Conservation (phyloP, 2,888 invertebrate genomes). For the Nysson spinosus region DNA sequence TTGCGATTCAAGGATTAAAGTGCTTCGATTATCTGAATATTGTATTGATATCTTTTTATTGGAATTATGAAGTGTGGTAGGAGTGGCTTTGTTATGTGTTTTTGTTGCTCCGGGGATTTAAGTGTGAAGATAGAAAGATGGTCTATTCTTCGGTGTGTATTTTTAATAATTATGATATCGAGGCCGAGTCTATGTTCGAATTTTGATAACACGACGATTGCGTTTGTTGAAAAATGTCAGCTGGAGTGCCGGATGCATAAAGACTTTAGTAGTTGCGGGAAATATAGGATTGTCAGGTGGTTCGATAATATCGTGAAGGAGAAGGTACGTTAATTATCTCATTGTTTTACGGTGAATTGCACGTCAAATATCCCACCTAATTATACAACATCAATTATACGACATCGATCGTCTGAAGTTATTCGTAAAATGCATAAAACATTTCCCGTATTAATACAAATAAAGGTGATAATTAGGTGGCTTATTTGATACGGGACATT, state of each 20-base stretch:
- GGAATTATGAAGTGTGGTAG: slow-evolving; percentile 19
- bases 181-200: neutral
- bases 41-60: neutral
- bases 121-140: no score
- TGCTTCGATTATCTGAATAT: no score
- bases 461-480: no score
- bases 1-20: neutral
- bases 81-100: no score
- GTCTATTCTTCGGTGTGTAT: no score
- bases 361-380: no score
- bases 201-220: slow-evolving; percentile 52
- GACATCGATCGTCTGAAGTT: neutral
- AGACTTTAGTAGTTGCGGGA: slow-evolving; percentile 69
- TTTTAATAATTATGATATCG: slow-evolving; percentile 20
- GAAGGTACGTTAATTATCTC: slow-evolving; percentile 61
- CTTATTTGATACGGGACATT: no score
- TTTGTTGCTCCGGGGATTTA: no score
- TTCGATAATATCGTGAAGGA: slow-evolving; percentile 67
- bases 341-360: no score
- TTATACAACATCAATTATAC: neutral
- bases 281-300: slow-evolving; percentile 72
- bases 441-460: no score
- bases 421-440: no score
- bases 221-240: slow-evolving; percentile 70
- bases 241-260: slow-evolving; percentile 67